phyloP scores from a whole-genome alignment of 2,888 invertebrate species.

The Lamellibrachia columna region DNA sequence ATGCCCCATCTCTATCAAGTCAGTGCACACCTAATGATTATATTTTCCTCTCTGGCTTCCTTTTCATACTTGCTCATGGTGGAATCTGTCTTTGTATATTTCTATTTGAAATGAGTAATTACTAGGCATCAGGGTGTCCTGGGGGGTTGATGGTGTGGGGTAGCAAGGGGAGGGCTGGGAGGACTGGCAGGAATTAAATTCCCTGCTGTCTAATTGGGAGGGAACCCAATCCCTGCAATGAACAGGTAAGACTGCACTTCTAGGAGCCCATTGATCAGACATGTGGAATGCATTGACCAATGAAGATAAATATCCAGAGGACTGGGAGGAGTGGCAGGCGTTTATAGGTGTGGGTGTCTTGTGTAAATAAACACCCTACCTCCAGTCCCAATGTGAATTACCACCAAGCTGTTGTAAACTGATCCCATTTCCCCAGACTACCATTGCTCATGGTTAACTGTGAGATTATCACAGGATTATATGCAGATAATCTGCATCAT shows the following conservation, averaged over 20 bases:
- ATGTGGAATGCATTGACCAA: background rate
- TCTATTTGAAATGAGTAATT: slow-evolving; percentile 1
- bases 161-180: background rate
- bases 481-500: background rate
- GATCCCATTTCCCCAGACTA: background rate
- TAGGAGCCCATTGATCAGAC: background rate
- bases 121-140: background rate
- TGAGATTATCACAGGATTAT: background rate
- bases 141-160: background rate
- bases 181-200: slow-evolving; percentile 8
- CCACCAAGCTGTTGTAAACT: background rate
- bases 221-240: background rate
- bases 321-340: background rate
- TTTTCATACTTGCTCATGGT: background rate
- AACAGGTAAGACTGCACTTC: background rate
- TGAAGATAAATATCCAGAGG: background rate
- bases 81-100: background rate
- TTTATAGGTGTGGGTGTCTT: slow-evolving; percentile 10
- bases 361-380: background rate
- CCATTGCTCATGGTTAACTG: background rate
- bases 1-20: background rate
- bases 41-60: background rate
- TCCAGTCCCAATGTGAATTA: background rate
- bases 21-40: background rate
- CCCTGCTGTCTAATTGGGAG: slow-evolving; percentile 12